Conservation (phyloP, 2,888 invertebrate species). For the Drosophila fungiperda region DNA sequence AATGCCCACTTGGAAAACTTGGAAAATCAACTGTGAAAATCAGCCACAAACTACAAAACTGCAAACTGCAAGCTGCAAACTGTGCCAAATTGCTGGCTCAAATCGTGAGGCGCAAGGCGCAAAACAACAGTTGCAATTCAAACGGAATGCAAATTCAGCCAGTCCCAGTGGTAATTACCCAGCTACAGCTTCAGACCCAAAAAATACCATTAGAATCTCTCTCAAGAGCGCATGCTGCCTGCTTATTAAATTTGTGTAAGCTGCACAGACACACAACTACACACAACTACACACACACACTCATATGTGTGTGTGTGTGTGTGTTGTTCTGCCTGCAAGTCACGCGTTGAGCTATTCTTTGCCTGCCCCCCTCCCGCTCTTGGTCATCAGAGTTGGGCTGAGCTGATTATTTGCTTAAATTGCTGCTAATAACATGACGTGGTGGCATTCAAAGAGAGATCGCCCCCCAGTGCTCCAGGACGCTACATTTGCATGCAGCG, state of each 20-base stretch:
- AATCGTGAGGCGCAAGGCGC: conserved; percentile 76
- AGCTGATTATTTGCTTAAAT: conserved; percentile 84
- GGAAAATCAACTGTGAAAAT: conserved; percentile 79
- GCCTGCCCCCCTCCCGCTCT: conserved; percentile 13
- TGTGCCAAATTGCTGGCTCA: conserved; percentile 72
- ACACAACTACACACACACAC: too few relatives aligned
- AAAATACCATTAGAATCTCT: conserved; percentile 49
- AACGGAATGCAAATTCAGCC: conserved; percentile 83
- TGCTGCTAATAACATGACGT: conserved; percentile 85
- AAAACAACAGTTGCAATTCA: conserved; percentile 83
- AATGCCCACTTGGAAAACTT: conserved; percentile 25
- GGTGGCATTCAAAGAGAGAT: conserved; percentile 74
- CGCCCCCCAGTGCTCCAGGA: conserved; percentile 60
- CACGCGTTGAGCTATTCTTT: conserved; percentile 61
- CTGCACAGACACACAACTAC: conserved; percentile 36
- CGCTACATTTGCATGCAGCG: conserved; percentile 69
- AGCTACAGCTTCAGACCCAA: conserved; percentile 55
- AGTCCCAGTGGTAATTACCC: conserved; percentile 75
- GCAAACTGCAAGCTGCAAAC: conserved; percentile 47
- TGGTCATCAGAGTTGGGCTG: conserved; percentile 50
- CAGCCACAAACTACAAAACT: conserved; percentile 35
- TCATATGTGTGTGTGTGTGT: conserved; percentile 31
- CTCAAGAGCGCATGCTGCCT: conserved; percentile 42
- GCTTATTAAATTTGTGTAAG: conserved; percentile 71
- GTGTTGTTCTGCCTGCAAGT: conserved; percentile 50